Evolutionary conservation across 1,140 invertebrate species (phyloP).

Genomic region (Drosophila oshimai): DNA sequence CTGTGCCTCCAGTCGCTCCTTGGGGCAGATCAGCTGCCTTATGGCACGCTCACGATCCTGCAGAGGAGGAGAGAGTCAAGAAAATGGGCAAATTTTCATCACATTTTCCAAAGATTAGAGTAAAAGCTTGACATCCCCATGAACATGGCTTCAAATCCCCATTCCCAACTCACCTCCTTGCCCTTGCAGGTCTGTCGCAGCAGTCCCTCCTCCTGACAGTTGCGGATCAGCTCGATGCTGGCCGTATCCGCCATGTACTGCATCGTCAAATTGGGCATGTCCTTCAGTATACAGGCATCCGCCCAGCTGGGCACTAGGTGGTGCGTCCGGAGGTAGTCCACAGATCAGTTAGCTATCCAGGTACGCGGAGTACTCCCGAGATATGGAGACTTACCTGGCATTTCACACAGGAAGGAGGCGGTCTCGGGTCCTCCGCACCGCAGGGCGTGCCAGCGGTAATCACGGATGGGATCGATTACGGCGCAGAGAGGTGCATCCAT

Average conservation of each 20-base stretch:
- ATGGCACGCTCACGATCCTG: conserved; percentile 74
- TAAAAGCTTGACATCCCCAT: too few relatives aligned
- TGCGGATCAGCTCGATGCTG: conserved; percentile 92
- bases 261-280: conserved; percentile 87
- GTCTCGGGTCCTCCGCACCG: conserved; percentile 88
- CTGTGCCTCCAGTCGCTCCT: conserved; percentile 74
- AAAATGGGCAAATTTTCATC: background rate
- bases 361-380: background rate
- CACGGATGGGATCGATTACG: conserved; percentile 87
- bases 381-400: conserved; percentile 85
- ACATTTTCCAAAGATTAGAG: too few relatives aligned
- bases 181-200: conserved; percentile 87
- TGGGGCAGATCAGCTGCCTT: conserved; percentile 71
- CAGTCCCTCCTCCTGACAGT: conserved; percentile 92
- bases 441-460: conserved; percentile 88
- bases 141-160: too few relatives aligned
- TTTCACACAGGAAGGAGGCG: conserved; percentile 89
- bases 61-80: background rate
- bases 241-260: conserved; percentile 89
- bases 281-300: conserved; percentile 86
- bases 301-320: conserved; percentile 87
- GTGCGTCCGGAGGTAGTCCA: background rate
- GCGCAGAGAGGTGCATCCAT: conserved; percentile 86
- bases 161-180: conserved; percentile 86
- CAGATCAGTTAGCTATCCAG: background rate